Evolutionary conservation across 2,888 invertebrate genomes (phyloP).

Genomic region (Cephus spinipes): DNA sequence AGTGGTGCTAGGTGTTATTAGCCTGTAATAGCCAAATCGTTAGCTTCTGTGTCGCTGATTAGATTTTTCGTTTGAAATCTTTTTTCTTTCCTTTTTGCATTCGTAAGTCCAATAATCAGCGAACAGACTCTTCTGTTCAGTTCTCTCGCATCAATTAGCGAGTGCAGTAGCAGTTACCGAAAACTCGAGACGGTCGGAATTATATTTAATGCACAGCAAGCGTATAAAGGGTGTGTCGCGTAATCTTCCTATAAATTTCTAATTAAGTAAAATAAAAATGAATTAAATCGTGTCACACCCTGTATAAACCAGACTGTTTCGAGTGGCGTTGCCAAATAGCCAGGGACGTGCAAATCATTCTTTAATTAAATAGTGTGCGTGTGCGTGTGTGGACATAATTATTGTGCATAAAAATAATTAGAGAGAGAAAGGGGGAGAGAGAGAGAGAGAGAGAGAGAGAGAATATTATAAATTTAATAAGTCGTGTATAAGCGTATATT

Average conservation of each 20-base stretch:
- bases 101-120: background rate
- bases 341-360: conserved; percentile 6
- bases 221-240: background rate
- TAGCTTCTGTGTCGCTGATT: background rate
- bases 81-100: background rate
- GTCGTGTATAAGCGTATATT: background rate
- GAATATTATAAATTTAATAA: background rate
- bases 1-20: background rate
- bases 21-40: background rate
- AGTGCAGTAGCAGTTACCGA: background rate
- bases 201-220: background rate
- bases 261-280: background rate
- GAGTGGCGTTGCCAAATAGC: conserved; percentile 4
- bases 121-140: background rate
- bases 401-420: background rate
- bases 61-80: background rate
- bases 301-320: background rate
- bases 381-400: background rate
- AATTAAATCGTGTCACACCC: background rate
- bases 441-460: no score
- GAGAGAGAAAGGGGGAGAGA: background rate
- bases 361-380: background rate
- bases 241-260: background rate
- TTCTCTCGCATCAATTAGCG: background rate
- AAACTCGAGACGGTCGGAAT: background rate